A percentile compares a stretch with the other conserved stretches of the same genome.
Conservation (phyloP, 1,140 invertebrate species). For the Drosophila elegans region DNA sequence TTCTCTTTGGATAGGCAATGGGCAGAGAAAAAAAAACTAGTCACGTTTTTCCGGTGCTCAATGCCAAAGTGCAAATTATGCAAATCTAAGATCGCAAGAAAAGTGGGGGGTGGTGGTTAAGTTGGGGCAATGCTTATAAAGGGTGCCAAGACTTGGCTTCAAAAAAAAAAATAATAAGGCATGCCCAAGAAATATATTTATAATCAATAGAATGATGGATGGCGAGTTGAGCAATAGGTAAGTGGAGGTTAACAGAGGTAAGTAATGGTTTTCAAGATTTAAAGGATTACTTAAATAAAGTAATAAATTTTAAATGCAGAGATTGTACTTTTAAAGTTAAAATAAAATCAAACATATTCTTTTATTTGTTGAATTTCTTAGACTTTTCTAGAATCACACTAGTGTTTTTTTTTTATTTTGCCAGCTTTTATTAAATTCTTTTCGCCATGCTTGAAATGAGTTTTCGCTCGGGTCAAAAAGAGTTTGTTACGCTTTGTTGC, state of each 20-base stretch:
- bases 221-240: constrained; percentile 14
- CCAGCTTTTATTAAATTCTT: constrained; percentile 4
- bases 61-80: constrained; percentile 59
- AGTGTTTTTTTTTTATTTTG: neutral
- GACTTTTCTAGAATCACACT: neutral
- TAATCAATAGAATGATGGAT: constrained; percentile 21
- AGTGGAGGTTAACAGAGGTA: neutral
- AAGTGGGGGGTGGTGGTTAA: neutral
- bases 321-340: no score
- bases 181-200: neutral
- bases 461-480: constrained; percentile 24
- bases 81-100: constrained; percentile 39
- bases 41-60: constrained; percentile 67
- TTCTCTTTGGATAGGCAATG: constrained; percentile 22
- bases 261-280: neutral
- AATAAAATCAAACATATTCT: no score
- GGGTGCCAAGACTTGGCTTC: constrained; percentile 6
- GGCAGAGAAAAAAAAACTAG: constrained; percentile 39
- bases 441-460: constrained; percentile 37
- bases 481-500: constrained; percentile 41
- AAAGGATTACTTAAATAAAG: constrained; percentile 4
- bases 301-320: no score
- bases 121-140: neutral
- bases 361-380: no score
- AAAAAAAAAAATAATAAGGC: constrained; percentile 5